phyloP scores from a whole-genome alignment of 2,113 vertebrate genomes.

The Aegithalos caudatus region DNA sequence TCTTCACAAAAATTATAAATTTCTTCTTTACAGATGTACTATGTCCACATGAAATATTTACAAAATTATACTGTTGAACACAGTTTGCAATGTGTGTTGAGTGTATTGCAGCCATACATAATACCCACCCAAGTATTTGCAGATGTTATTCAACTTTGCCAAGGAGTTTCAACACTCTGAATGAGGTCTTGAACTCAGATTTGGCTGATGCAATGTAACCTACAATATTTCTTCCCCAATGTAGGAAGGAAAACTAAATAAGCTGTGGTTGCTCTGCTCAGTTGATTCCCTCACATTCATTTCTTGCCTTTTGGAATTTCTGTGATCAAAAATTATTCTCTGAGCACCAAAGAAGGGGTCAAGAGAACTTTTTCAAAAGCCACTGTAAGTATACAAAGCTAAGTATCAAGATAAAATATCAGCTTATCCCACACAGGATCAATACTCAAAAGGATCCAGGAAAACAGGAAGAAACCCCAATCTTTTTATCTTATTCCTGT shows the following conservation, averaged over 20 bases:
- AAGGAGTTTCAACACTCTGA: conserved; percentile 26
- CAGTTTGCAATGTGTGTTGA: not conserved
- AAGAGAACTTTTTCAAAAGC: not conserved
- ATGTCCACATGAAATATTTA: not conserved
- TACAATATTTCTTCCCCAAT: not conserved
- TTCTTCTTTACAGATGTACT: not conserved
- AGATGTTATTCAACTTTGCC: conserved; percentile 46
- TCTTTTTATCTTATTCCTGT: not conserved
- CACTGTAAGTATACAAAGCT: not conserved
- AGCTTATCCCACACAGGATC: not conserved
- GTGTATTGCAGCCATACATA: not conserved
- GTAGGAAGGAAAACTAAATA: not conserved
- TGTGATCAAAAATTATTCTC: not conserved
- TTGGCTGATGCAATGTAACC: not conserved
- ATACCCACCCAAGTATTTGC: not conserved
- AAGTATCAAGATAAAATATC: not conserved
- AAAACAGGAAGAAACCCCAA: not conserved
- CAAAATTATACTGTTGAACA: not conserved
- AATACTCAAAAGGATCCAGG: not conserved
- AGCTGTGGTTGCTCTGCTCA: not conserved
- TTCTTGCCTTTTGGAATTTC: not conserved
- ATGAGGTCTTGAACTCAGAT: conserved; percentile 39
- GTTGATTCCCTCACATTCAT: not conserved
- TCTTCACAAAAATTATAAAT: not conserved
- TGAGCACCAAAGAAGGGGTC: not conserved